These are phyloP conservation scores for Micrasema longulum DNA, from an alignment of 1,140 invertebrate species.

Conservation along the genomic window DNA sequence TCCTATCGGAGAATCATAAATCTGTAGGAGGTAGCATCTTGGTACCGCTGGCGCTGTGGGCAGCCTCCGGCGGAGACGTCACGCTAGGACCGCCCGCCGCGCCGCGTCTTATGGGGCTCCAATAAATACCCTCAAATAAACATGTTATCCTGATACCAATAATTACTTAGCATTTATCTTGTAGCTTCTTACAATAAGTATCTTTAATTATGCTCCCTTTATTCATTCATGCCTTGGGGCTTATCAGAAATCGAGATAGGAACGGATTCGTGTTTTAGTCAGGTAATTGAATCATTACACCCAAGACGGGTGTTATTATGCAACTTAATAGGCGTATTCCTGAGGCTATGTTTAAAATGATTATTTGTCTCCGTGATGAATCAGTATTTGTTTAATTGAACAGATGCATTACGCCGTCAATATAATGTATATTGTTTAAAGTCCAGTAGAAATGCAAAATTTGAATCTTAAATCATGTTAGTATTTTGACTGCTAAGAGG, in stretches of 20 bases:
- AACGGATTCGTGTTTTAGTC: not conserved
- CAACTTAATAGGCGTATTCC: too few relatives aligned
- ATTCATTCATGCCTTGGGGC: constrained; percentile 3
- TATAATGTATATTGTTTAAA: too few relatives aligned
- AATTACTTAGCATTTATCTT: constrained; percentile 46
- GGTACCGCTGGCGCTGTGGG: not conserved
- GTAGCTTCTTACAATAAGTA: not conserved
- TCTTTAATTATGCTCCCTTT: constrained; percentile 18
- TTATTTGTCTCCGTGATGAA: too few relatives aligned
- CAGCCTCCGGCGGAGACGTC: constrained; percentile 22
- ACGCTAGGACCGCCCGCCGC: constrained; percentile 44
- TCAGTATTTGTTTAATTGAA: too few relatives aligned
- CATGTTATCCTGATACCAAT: constrained; percentile 45
- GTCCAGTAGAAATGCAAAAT: too few relatives aligned
- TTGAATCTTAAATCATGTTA: too few relatives aligned
- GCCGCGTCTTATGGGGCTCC: constrained; percentile 17
- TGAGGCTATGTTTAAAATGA: too few relatives aligned
- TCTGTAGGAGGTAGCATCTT: constrained; percentile 28
- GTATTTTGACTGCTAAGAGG: too few relatives aligned
- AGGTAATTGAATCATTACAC: constrained; percentile 16
- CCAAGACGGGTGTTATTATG: constrained; percentile 13
- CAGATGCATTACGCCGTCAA: too few relatives aligned
- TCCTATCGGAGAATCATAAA: constrained; percentile 31
- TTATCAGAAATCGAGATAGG: not conserved
- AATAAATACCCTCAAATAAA: constrained; percentile 44